Evolutionary conservation across 2,113 vertebrate species (phyloP).

Genomic region (Catagonus wagneri): DNA sequence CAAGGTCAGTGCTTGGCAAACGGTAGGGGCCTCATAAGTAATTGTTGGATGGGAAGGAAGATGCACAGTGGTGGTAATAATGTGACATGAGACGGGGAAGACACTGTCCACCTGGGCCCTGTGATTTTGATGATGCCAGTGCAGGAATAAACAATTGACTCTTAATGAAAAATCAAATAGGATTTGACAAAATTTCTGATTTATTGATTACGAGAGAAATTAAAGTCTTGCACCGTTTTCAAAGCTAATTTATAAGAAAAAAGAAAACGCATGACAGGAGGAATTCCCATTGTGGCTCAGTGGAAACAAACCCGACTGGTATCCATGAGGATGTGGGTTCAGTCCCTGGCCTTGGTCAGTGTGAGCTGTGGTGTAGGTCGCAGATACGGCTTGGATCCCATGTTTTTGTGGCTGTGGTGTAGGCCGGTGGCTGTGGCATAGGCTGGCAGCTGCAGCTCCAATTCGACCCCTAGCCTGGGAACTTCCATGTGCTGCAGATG

Average conservation of each 20-base stretch:
- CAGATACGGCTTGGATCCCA: no score
- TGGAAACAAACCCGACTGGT: no score
- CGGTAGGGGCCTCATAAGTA: not conserved
- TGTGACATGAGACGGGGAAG: not conserved
- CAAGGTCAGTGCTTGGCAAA: not conserved
- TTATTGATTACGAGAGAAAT: constrained; percentile 29
- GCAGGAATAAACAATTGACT: not conserved
- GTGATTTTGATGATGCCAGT: not conserved
- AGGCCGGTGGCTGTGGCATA: no score
- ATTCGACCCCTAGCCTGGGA: no score
- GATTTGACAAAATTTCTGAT: constrained; percentile 15
- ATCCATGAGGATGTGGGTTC: no score
- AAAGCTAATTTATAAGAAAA: constrained; percentile 35
- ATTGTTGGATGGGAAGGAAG: not conserved
- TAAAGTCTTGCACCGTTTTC: not conserved
- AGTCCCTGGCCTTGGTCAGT: no score
- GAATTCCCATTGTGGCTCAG: no score
- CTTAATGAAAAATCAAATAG: not conserved
- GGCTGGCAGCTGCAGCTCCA: no score
- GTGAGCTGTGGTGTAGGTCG: no score
- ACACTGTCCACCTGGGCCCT: not conserved
- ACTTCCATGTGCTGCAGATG: no score
- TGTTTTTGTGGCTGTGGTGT: no score
- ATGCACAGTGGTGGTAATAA: not conserved
- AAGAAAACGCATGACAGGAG: not conserved